These are phyloP conservation scores for Parthenolecanium corni DNA, from an alignment of 2,888 invertebrate genomes.

Conservation along the genomic window DNA sequence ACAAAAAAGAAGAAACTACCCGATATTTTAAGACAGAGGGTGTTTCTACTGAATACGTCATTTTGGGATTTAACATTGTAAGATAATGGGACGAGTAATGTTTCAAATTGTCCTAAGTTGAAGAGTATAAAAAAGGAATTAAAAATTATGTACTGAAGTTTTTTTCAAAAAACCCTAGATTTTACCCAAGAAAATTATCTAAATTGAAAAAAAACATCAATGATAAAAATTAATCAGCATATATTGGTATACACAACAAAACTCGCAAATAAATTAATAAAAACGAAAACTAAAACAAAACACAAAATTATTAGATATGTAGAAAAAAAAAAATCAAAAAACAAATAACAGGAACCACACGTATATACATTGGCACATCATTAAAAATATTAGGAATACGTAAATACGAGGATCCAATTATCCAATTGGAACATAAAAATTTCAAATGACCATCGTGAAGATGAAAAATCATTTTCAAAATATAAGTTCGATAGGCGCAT, in stretches of 20 bases:
- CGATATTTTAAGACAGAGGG: no score
- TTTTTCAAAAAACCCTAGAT: no score
- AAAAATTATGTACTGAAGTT: no score
- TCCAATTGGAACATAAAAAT: not conserved
- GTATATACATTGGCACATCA: constrained; percentile 13
- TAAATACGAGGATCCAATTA: not conserved
- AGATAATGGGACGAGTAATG: no score
- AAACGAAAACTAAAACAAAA: constrained; percentile 8
- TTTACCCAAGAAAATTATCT: no score
- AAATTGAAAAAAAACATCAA: not conserved
- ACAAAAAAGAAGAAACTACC: no score
- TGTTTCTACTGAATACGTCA: no score
- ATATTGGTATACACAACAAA: constrained; percentile 18
- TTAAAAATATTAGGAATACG: constrained; percentile 5
- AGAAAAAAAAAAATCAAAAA: constrained; percentile 13
- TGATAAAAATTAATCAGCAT: constrained; percentile 11
- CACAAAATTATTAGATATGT: not conserved
- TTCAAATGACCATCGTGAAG: not conserved
- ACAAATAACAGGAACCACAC: not conserved
- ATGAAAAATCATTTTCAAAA: not conserved
- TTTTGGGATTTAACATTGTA: no score
- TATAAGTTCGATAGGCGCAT: not conserved
- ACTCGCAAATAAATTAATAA: constrained; percentile 11
- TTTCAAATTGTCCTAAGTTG: no score
- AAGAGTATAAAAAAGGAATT: no score